Percentiles rank a stretch among this genome's conserved stretches.
phyloP scores from a whole-genome alignment of 2,113 vertebrate genomes.

The Corydoras maculifer region DNA sequence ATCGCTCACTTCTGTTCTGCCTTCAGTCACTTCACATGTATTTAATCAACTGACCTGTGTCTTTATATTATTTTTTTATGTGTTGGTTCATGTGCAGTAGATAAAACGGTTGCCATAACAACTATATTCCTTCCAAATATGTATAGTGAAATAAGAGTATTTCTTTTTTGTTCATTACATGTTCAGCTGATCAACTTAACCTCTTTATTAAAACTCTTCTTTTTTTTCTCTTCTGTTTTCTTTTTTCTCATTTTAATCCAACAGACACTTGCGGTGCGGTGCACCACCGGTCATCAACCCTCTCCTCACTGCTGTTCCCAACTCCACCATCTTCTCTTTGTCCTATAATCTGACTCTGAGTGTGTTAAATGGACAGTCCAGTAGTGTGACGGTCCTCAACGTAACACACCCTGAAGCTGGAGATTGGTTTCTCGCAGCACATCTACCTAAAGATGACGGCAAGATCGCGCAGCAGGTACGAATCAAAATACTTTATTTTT shows the following conservation, averaged over 20 bases:
- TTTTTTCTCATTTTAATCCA: background rate
- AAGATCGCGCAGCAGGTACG: slow-evolving; percentile 91
- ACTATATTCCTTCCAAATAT: too few species aligned
- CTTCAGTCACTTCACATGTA: too few species aligned
- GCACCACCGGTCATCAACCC: slow-evolving; percentile 91
- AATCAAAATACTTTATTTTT: background rate
- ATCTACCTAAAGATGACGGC: slow-evolving; percentile 80
- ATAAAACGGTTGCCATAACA: too few species aligned
- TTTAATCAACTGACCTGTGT: too few species aligned
- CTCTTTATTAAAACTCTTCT: background rate
- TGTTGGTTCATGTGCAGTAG: too few species aligned
- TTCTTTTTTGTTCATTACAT: too few species aligned
- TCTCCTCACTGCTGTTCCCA: slow-evolving; percentile 67
- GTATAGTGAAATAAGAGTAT: too few species aligned
- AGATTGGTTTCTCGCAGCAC: slow-evolving; percentile 86
- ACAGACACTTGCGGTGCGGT: slow-evolving; percentile 79
- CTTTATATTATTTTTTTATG: too few species aligned
- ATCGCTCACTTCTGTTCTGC: too few species aligned
- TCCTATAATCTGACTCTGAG: slow-evolving; percentile 66
- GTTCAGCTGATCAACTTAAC: too few species aligned
- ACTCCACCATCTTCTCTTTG: slow-evolving; percentile 59
- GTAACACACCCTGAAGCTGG: slow-evolving; percentile 76
- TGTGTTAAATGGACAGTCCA: slow-evolving; percentile 53
- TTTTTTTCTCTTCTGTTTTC: background rate
- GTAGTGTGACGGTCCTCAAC: slow-evolving; percentile 70